Evolutionary conservation across 2,797 vertebrate species (phyloP), one percentile per base, ranked within the genome.

Genomic region (Gobio occitaniae): DNA sequence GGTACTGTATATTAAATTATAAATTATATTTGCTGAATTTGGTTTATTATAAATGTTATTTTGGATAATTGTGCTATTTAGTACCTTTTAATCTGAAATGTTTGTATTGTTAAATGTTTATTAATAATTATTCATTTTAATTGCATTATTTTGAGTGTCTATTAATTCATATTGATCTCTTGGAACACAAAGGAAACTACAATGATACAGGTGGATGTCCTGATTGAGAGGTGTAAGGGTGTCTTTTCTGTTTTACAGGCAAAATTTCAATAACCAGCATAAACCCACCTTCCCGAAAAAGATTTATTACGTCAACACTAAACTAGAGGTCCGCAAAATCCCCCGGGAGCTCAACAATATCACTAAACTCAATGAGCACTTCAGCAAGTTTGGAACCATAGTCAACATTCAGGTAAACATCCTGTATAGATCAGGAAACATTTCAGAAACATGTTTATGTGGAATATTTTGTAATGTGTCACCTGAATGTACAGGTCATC

Each of bases 381-480:
- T 99, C 95, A 98, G 97, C 95, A 99, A 98, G 92, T 99, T 99
- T 93, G 98, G 98, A 90, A 99, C 96, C 72, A 99, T 99, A 80
- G 97, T 98, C 80, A 99, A 99, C 86, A 99, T 99, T 87, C 98
- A 99, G 98, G 98, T 99, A 94, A 91, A 84, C 56, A 0, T 13
- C 44, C 11, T 6, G 4, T n/a, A 3, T 59, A 25, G 32, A 76
- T 56, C n/a, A 15, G 3, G 9, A 44, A 44, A 44, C 9, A 0
- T 44, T 44, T 44, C 41, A 44, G 41, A 44, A 2, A 44, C 41
- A 44, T 44, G 9, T 44, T 44, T 44, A 44, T 2, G 0, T 44
- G 8, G 41, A 44, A 44, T 10, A 44, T 44, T 44, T 44, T 44
- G 8, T 7, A 41, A 41, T 9, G 41, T 9, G 41, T 44, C 8